Percentiles rank a stretch among this genome's conserved stretches.
Evolutionary conservation across 2,888 invertebrate genomes (phyloP).

Genomic region (Onchidella celtica): DNA sequence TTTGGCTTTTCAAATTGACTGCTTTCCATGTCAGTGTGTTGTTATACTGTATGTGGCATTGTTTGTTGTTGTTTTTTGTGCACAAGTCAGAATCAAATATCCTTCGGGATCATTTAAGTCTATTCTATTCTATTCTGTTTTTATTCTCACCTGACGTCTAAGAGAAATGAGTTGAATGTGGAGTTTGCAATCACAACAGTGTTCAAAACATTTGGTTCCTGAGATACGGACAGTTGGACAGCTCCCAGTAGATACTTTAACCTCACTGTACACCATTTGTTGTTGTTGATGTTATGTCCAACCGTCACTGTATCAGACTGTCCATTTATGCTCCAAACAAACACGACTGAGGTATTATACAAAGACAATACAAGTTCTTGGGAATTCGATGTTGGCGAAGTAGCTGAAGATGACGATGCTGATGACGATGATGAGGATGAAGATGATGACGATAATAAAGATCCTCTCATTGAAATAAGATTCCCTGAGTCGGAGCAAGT

Average conservation of each 20-base stretch:
- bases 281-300: slow-evolving; percentile 35
- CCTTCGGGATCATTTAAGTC: too few relatives aligned
- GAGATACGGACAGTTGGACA: slow-evolving; percentile 24
- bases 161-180: slow-evolving; percentile 25
- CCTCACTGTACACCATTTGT: slow-evolving; percentile 40
- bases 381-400: slow-evolving; percentile 7
- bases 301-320: not conserved
- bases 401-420: slow-evolving; percentile 28
- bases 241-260: slow-evolving; percentile 21
- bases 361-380: slow-evolving; percentile 15
- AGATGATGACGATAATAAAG: slow-evolving; percentile 6
- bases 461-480: slow-evolving; percentile 21
- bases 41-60: too few relatives aligned
- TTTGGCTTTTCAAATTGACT: too few relatives aligned
- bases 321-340: slow-evolving; percentile 34
- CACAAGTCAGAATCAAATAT: too few relatives aligned
- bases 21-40: too few relatives aligned
- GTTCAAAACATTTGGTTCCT: not conserved
- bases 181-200: slow-evolving; percentile 35
- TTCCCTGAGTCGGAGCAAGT: slow-evolving; percentile 39
- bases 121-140: too few relatives aligned
- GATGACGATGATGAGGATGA: too few relatives aligned
- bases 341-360: slow-evolving; percentile 35
- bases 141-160: slow-evolving; percentile 23
- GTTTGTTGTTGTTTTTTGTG: too few relatives aligned